Evolutionary conservation across 2,888 invertebrate species (phyloP).

Genomic region (Alloscopus bannaensis): DNA sequence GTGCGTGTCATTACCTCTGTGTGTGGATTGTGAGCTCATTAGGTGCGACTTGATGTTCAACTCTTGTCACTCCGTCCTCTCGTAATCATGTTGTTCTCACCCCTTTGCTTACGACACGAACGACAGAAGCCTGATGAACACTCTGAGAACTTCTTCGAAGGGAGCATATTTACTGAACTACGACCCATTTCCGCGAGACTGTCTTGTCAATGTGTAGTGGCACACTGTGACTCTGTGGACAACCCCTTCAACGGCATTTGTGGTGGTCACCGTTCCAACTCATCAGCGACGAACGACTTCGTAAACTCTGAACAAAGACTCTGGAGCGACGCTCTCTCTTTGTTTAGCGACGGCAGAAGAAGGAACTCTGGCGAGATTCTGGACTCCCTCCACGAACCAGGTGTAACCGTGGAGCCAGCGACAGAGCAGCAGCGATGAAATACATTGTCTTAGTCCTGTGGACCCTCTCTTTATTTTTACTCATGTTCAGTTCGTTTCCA

Average conservation of each 20-base stretch:
- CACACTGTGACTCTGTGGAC: slow-evolving; percentile 26
- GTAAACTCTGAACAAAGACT: neutral
- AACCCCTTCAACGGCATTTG: neutral
- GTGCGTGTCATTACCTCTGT: slow-evolving; percentile 24
- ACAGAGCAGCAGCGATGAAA: slow-evolving; percentile 70
- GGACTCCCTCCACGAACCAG: neutral
- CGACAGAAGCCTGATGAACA: slow-evolving; percentile 54
- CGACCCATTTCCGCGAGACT: slow-evolving; percentile 36
- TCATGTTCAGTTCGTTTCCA: slow-evolving; percentile 73
- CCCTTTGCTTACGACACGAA: slow-evolving; percentile 53
- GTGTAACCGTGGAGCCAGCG: slow-evolving; percentile 11
- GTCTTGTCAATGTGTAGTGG: slow-evolving; percentile 36
- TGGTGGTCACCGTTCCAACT: slow-evolving; percentile 1
- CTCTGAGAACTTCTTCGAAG: slow-evolving; percentile 40
- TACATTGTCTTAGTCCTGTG: slow-evolving; percentile 72
- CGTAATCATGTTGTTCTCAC: slow-evolving; percentile 61
- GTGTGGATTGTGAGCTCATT: slow-evolving; percentile 28
- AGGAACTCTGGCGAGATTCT: neutral
- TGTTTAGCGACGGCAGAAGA: neutral
- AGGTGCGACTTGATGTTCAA: slow-evolving; percentile 27
- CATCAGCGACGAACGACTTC: slow-evolving; percentile 16
- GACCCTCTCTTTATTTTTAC: slow-evolving; percentile 72
- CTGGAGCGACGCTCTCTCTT: neutral
- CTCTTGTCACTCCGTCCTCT: slow-evolving; percentile 24
- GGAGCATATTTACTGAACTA: slow-evolving; percentile 42